A percentile compares a stretch with the other conserved stretches of the same genome.
phyloP scores from a whole-genome alignment of 2,888 invertebrate genomes.

The Baccha elongata region DNA sequence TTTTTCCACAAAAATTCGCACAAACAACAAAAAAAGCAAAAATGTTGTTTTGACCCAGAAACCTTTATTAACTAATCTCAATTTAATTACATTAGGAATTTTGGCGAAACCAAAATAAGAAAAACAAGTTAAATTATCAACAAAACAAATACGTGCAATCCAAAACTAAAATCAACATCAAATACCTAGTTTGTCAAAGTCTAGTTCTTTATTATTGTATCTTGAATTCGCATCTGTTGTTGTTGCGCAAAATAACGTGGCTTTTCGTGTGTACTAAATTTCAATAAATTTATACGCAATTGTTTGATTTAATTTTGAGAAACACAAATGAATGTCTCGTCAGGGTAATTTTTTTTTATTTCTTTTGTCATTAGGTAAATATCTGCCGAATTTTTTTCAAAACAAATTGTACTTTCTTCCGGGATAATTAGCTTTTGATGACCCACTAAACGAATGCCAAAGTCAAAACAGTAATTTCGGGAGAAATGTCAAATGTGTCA shows the following conservation, averaged over 20 bases:
- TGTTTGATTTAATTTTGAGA: constrained; percentile 16
- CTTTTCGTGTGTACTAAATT: background rate
- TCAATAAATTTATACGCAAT: constrained; percentile 22
- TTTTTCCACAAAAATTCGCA: constrained; percentile 17
- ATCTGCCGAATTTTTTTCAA: constrained; percentile 22
- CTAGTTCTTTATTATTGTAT: constrained; percentile 24
- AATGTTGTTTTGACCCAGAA: constrained; percentile 59
- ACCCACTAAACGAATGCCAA: constrained; percentile 48
- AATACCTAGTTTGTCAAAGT: constrained; percentile 7
- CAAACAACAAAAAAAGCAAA: background rate
- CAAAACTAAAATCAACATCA: constrained; percentile 18
- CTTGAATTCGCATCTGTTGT: constrained; percentile 22
- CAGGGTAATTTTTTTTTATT: constrained; percentile 1
- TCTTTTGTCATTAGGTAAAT: background rate
- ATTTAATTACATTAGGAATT: constrained; percentile 55
- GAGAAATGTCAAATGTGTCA: constrained; percentile 48
- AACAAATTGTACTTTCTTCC: constrained; percentile 26
- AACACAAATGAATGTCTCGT: constrained; percentile 26
- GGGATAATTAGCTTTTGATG: constrained; percentile 34
- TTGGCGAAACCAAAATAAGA: background rate
- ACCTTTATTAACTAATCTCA: constrained; percentile 54
- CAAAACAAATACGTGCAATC: constrained; percentile 38
- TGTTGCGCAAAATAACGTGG: constrained; percentile 11
- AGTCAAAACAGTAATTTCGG: constrained; percentile 21
- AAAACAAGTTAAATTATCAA: background rate